These are phyloP conservation scores for Argynnis bischoffii DNA, from an alignment of 2,888 invertebrate genomes.

Conservation along the genomic window DNA sequence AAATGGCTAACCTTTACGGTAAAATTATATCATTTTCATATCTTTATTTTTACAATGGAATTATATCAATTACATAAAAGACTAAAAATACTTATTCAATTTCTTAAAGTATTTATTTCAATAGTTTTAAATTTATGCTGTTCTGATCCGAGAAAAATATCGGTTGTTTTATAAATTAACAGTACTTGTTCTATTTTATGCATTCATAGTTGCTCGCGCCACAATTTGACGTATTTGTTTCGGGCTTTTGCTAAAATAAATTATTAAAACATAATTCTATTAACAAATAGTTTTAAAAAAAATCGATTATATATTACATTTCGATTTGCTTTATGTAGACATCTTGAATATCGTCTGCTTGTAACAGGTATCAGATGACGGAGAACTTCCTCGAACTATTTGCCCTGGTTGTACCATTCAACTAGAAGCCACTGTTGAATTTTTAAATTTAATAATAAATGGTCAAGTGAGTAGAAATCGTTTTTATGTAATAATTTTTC, in stretches of 20 bases:
- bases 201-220: constrained; percentile 43
- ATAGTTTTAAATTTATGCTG: background rate
- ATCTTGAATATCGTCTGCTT: background rate
- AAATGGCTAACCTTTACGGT: constrained; percentile 62
- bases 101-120: background rate
- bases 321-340: background rate
- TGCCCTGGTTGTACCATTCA: constrained; percentile 90
- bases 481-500: background rate
- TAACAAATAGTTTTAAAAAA: background rate
- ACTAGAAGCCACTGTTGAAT: constrained; percentile 87
- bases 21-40: constrained; percentile 54
- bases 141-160: background rate
- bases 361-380: constrained; percentile 84
- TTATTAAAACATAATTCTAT: background rate
- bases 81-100: constrained; percentile 11
- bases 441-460: constrained; percentile 86
- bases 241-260: background rate
- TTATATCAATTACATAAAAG: background rate
- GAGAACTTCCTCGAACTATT: constrained; percentile 86
- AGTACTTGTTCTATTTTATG: constrained; percentile 16
- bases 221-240: constrained; percentile 44
- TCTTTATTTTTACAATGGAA: constrained; percentile 45
- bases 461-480: constrained; percentile 80
- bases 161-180: background rate
- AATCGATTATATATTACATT: background rate